Conservation (phyloP, 2,888 invertebrate genomes). For the Dinocampus coccinellae region DNA sequence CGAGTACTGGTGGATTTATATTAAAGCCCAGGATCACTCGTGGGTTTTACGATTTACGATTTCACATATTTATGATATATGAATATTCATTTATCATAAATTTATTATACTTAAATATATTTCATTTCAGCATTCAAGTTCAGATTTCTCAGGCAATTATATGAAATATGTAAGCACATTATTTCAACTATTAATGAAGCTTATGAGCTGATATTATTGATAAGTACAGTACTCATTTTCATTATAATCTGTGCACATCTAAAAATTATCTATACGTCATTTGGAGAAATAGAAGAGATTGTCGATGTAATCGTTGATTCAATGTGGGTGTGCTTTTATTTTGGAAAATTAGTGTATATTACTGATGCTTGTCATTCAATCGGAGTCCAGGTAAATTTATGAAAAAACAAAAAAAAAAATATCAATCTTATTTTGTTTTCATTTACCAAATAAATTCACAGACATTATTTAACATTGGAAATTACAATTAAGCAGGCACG, state of each 20-base stretch:
- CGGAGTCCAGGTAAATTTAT: conserved; percentile 7
- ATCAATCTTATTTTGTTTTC: neutral
- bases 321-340: conserved; percentile 38
- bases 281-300: neutral
- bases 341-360: conserved; percentile 37
- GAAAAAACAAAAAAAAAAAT: neutral
- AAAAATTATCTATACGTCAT: conserved; percentile 17
- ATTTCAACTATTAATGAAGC: conserved; percentile 35
- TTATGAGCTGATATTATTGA: conserved; percentile 32
- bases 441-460: neutral
- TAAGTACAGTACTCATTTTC: conserved; percentile 35
- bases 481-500: neutral
- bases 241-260: conserved; percentile 36
- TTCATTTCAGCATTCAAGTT: conserved; percentile 40
- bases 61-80: neutral
- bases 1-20: too few species aligned
- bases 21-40: too few species aligned
- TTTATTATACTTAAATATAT: neutral
- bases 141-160: conserved; percentile 37
- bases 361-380: conserved; percentile 32
- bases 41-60: neutral
- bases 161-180: conserved; percentile 35
- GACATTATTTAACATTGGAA: neutral
- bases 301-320: conserved; percentile 36
- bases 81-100: neutral